Evolutionary conservation across 2,797 vertebrate species (phyloP), one percentile per base, ranked within the genome.

Genomic region (Semaprochilodus insignis): DNA sequence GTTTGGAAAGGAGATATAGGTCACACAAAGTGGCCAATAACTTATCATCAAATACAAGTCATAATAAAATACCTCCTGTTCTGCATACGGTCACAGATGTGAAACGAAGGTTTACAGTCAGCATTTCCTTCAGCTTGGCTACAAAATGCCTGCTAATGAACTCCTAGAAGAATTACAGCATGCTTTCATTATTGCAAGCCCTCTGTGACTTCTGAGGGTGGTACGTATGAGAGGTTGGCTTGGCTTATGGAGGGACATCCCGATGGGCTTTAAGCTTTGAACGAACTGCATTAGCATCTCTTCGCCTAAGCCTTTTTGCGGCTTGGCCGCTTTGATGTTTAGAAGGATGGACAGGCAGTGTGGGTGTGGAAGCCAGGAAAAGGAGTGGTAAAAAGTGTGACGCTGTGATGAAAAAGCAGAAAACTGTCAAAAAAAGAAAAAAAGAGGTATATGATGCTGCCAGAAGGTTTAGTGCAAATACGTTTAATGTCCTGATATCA

Each of bases 271-370:
- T 67, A 67, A 40, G 65, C 65, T n/a, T n/a, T n/a, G 89, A 89
- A 81, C 36, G 16, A 78, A 81, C 66, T 69, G 66, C 85, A 89
- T 90, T 89, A 55, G 87, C 85, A 88, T 89, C 80, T 89, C 75
- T 67, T 73, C 69, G 36, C 74, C 70, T 76, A 78, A 79, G 82
- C 86, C 85, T 70, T 89, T 87, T 91, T 88, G 91, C 89, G 87
- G 90, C 60, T 81, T 15, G 79, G 83, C 57, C 34, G 77, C 91
- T 93, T 92, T 93, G 91, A 92, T 91, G 90, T 88, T 82, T 8
- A 74, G 70, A 16, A 85, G 81, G 83, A 76, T 81, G 78, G 81
- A 74, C 84, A 85, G 84, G 54, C 48, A 69, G 27, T 10, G 31
- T 17, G 52, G 14, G 19, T 69, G 34, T 40, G 65, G 70, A 62